Percentiles rank a stretch among this genome's conserved stretches.
Conservation (phyloP, 2,888 invertebrate species). For the Pandemis heparana region DNA sequence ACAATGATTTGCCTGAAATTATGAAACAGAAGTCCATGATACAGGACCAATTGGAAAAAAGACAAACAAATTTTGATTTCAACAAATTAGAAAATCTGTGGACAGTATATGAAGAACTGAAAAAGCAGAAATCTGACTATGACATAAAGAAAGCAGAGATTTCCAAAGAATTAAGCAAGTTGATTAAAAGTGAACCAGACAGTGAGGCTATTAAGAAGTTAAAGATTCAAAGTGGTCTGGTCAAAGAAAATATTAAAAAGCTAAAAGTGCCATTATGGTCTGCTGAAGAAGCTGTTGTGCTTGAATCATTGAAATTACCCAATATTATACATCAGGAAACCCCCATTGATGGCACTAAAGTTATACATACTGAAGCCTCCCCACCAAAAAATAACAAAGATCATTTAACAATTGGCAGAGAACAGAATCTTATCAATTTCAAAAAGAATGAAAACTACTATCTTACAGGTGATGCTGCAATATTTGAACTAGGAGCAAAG, state of each 20-base stretch:
- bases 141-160: slow-evolving; percentile 83
- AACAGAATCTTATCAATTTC: slow-evolving; percentile 84
- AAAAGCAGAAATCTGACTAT: slow-evolving; percentile 78
- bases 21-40: slow-evolving; percentile 81
- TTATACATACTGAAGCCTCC: slow-evolving; percentile 60
- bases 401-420: slow-evolving; percentile 85
- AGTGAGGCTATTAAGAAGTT: slow-evolving; percentile 79
- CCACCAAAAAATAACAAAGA: slow-evolving; percentile 67
- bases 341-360: slow-evolving; percentile 73
- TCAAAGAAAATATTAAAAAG: slow-evolving; percentile 88
- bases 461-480: slow-evolving; percentile 88
- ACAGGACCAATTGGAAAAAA: slow-evolving; percentile 81
- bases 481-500: slow-evolving; percentile 88
- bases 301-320: slow-evolving; percentile 88
- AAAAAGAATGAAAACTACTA: slow-evolving; percentile 86
- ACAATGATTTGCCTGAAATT: slow-evolving; percentile 87
- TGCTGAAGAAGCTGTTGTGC: slow-evolving; percentile 89
- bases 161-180: slow-evolving; percentile 74
- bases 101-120: slow-evolving; percentile 86
- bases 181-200: slow-evolving; percentile 69
- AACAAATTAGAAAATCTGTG: slow-evolving; percentile 86
- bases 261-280: slow-evolving; percentile 88
- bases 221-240: slow-evolving; percentile 81
- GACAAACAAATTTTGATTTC: slow-evolving; percentile 84
- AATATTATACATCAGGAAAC: slow-evolving; percentile 89